Conservation (phyloP, 2,888 invertebrate genomes). For the Siphonodentalium dalli region DNA sequence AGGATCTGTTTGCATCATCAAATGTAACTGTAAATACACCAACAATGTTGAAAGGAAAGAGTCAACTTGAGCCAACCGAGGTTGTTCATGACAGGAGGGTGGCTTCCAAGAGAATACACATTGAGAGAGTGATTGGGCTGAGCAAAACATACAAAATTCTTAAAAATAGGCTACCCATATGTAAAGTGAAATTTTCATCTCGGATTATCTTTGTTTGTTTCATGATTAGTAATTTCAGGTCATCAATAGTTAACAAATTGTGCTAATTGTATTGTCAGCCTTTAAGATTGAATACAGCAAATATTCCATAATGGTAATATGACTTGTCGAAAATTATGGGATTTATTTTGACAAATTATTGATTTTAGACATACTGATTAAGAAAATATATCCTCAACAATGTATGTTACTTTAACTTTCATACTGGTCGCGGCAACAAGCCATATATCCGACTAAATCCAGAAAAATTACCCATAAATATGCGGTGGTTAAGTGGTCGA, state of each 20-base stretch:
- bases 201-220: conserved; percentile 21
- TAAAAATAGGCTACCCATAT: conserved; percentile 4
- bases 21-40: conserved; percentile 33
- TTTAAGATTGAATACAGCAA: too few species aligned
- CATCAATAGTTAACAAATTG: conserved; percentile 20
- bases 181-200: conserved; percentile 11
- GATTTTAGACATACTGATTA: too few species aligned
- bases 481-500: too few species aligned
- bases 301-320: too few species aligned
- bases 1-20: conserved; percentile 31
- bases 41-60: conserved; percentile 30
- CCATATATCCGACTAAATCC: too few species aligned
- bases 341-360: too few species aligned
- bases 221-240: conserved; percentile 24
- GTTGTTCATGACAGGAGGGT: conserved; percentile 27
- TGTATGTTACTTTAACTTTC: too few species aligned
- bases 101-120: conserved; percentile 20
- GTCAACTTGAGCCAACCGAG: conserved; percentile 27
- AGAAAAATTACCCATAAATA: too few species aligned
- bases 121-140: conserved; percentile 28
- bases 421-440: too few species aligned
- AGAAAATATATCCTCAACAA: too few species aligned
- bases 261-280: background rate
- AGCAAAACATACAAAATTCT: conserved; percentile 24
- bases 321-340: too few species aligned